Evolutionary conservation across 2,888 invertebrate species (phyloP).

Genomic region (Homarus gammarus): DNA sequence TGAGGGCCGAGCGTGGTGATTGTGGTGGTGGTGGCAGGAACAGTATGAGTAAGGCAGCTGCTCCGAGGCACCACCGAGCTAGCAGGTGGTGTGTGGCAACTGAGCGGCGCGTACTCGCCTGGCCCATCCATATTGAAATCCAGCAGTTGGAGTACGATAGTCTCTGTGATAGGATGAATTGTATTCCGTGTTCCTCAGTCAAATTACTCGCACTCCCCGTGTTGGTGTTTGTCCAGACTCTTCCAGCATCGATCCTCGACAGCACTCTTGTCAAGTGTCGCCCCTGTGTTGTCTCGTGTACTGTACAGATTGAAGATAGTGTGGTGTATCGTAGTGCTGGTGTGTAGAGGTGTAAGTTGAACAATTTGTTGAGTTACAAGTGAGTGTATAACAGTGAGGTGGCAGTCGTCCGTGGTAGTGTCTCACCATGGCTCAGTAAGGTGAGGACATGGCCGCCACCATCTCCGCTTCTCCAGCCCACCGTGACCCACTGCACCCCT

Average conservation of each 20-base stretch:
- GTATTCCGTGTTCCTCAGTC: slow-evolving; percentile 10
- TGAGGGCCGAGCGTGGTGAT: neutral
- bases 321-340: neutral
- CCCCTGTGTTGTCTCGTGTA: neutral
- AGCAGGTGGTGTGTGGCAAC: slow-evolving; percentile 41
- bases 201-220: neutral
- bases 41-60: slow-evolving; percentile 7
- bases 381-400: slow-evolving; percentile 3
- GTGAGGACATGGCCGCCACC: slow-evolving; percentile 43
- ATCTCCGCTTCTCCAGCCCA: neutral
- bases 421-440: slow-evolving; percentile 43
- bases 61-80: neutral
- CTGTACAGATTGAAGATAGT: neutral
- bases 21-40: slow-evolving; percentile 7
- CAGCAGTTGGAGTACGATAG: slow-evolving; percentile 65
- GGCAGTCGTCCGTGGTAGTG: slow-evolving; percentile 3
- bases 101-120: slow-evolving; percentile 44
- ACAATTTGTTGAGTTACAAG: neutral
- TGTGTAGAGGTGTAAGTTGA: neutral
- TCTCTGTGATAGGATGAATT: slow-evolving; percentile 29
- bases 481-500: slow-evolving; percentile 1
- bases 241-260: neutral
- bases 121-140: slow-evolving; percentile 64
- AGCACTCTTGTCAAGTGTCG: neutral
- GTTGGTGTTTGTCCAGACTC: neutral